Percentiles rank a stretch among this genome's conserved stretches.
Evolutionary conservation across 35 echinoderm and acorn worm genomes (phyloP).

Genomic region (Ophioderma brevispina): DNA sequence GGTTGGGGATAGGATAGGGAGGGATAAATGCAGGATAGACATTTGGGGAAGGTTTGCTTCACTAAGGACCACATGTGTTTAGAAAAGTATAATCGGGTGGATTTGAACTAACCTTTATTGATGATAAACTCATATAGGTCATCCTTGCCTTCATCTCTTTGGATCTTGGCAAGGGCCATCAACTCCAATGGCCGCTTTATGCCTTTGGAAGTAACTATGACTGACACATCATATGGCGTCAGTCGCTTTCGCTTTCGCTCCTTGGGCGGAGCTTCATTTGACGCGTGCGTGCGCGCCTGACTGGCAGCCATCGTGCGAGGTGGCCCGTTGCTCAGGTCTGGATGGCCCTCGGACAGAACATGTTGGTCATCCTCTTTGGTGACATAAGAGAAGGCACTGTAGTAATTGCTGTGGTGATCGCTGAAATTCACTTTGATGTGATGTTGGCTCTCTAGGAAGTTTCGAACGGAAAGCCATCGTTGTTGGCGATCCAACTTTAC

Average conservation of each 20-base stretch:
- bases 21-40: neutral
- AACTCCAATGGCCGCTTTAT: constrained; percentile 1
- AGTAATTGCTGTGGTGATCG: neutral
- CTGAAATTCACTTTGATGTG: neutral
- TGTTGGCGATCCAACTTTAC: neutral
- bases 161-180: constrained; percentile 4
- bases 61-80: neutral
- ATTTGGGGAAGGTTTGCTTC: neutral
- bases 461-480: neutral
- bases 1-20: neutral
- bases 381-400: constrained; percentile 8
- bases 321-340: neutral
- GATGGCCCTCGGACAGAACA: neutral
- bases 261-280: neutral
- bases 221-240: neutral
- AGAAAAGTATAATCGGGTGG: neutral
- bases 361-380: neutral
- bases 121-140: constrained; percentile 26
- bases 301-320: neutral
- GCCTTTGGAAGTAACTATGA: neutral
- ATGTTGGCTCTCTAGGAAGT: neutral
- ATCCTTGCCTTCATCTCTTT: neutral
- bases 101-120: constrained; percentile 32
- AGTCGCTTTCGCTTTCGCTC: neutral
- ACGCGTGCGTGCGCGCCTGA: neutral